These are phyloP conservation scores for Drosophila littoralis DNA, from an alignment of 1,140 invertebrate species.

Conservation along the genomic window DNA sequence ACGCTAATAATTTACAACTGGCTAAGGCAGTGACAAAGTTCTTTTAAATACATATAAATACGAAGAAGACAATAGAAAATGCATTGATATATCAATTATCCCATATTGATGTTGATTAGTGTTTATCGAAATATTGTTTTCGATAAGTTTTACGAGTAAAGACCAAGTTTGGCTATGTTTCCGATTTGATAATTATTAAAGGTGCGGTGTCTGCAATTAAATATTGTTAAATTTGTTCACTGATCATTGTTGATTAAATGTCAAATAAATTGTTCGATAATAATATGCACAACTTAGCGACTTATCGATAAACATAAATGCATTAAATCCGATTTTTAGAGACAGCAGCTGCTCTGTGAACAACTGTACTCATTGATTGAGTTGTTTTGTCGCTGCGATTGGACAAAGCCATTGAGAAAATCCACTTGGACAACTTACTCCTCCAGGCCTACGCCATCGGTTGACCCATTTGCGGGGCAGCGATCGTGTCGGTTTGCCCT, in stretches of 20 bases:
- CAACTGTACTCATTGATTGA: slow-evolving; percentile 5
- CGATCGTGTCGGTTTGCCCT: slow-evolving; percentile 24
- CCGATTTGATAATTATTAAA: too few species aligned
- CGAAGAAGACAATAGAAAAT: background rate
- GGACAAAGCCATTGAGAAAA: slow-evolving; percentile 17
- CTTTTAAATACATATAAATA: background rate
- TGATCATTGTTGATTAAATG: too few species aligned
- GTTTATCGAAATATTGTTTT: background rate
- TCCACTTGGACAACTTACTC: slow-evolving; percentile 21
- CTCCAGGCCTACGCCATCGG: slow-evolving; percentile 24
- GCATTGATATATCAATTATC: too few species aligned
- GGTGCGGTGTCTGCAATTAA: too few species aligned
- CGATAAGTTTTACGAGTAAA: background rate
- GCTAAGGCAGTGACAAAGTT: background rate
- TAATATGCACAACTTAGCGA: too few species aligned
- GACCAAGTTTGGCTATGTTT: too few species aligned
- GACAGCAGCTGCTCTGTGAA: slow-evolving; percentile 3
- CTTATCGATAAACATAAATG: too few species aligned
- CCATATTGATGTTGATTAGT: background rate
- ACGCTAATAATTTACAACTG: too few species aligned
- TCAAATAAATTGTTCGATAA: too few species aligned
- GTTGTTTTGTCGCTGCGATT: slow-evolving; percentile 11
- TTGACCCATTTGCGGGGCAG: slow-evolving; percentile 49
- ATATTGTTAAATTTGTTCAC: too few species aligned
- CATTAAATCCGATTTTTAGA: too few species aligned